Base-by-base conservation (phyloP, 1,140 invertebrate species). In the Zaprionus gabonicus region DNA sequence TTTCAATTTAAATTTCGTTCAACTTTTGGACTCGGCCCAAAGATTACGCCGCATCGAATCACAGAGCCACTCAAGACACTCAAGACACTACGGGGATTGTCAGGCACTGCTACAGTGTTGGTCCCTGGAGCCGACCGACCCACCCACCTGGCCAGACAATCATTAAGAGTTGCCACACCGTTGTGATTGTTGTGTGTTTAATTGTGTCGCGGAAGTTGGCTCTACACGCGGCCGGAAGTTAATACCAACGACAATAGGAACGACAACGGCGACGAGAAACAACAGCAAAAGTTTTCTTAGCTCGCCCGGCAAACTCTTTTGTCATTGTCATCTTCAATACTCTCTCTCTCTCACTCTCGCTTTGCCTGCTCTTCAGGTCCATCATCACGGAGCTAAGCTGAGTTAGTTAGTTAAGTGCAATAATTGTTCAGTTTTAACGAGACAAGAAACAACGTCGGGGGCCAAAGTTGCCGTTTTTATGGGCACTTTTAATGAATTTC, bases 131-230 rank as follows among this genome's bases (percentile, higher is more conserved):
- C 2, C 38, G 6, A 46, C n/a, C 41, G 6, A 46, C n/a, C 41
- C 46, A 51, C 46, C 23, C 53, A 55, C 53, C 53, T 55, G 53
- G 25, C 25, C 53, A n/a, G 23, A 56, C 53, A 56, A 56, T 56
- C 53, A 56, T 38, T 59, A 25, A 63, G 53, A 74, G 38, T 82
- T 55, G 60, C 58, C 44, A 25, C 51, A 71, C 27, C 65, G 51
- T 59, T 58, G 64, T 68, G 65, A 57, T 69, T 81, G 81, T 70
- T 84, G 53, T 77, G 75, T 78, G 79, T 72, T 85, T 81, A 81
- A 85, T 81, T 85, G 82, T 78, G 79, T 85, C 46, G 68, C 82
- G 82, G 82, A 85, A 85, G 82, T 86, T 75, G 68, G 49, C 85
- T 81, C 81, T 81, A 85, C 67, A 82, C 76, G 80, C 76, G 71